These are phyloP conservation scores for Gorsachius goisagi DNA, from an alignment of 2,113 vertebrate species.

Conservation along the genomic window DNA sequence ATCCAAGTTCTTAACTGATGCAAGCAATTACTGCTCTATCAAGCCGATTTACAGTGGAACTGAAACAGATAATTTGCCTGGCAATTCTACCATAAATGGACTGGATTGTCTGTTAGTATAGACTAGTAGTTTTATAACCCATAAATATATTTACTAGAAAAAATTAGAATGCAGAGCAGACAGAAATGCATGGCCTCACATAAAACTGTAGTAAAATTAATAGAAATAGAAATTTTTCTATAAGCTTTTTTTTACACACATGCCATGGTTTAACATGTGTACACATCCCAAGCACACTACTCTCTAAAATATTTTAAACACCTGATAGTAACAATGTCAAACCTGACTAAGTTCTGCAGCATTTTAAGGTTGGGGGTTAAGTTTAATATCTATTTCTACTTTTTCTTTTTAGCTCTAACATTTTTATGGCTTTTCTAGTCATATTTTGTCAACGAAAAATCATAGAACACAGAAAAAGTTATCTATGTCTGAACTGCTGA, in stretches of 20 bases:
- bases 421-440: background rate
- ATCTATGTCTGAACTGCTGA: background rate
- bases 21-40: slow-evolving; percentile 32
- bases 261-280: background rate
- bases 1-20: background rate
- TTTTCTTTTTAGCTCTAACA: background rate
- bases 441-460: background rate
- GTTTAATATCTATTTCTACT: background rate
- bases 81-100: background rate
- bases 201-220: background rate
- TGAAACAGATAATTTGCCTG: slow-evolving; percentile 3
- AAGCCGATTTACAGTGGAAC: slow-evolving; percentile 20
- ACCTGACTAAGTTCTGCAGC: background rate
- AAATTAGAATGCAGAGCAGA: background rate
- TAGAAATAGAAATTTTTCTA: background rate
- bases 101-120: background rate
- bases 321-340: background rate
- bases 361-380: background rate
- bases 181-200: background rate
- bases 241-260: background rate
- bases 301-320: background rate
- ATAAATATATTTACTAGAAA: background rate
- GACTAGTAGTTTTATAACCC: background rate
- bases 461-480: background rate
- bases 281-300: background rate